Base-by-base conservation (phyloP, 2,797 vertebrate species). In the Gymnothorax reevesii region DNA sequence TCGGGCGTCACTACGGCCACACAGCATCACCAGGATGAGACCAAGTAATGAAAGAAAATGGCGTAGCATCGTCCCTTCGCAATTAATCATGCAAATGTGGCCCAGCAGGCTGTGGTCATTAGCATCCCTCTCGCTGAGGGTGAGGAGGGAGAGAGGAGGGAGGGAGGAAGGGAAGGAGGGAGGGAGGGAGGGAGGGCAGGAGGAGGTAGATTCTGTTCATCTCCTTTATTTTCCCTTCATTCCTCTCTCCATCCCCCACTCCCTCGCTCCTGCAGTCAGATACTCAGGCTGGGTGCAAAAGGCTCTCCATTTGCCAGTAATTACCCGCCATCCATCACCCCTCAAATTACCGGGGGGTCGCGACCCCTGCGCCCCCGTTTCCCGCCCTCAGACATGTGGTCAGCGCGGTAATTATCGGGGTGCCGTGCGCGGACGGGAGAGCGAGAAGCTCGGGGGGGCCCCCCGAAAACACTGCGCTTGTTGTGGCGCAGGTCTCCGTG, bases 271-370 rank as follows among this genome's bases (percentile, higher is more conserved):
- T 1, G 15, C 75, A 79, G 75, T 95, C 92, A 95, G 95, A 95
- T 93, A 94, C 92, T 95, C 92, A 94, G 95, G 92, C 91, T 84
- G 79, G 82, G 94, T 91, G 94, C 93, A 95, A 93, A 42, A 91
- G 95, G 91, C 92, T 92, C 95, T 95, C 93, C 94, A 94, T 97
- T 97, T 96, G 94, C 91, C 91, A 95, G 92, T 96, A 97, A 96
- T 97, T 96, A 95, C 93, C 93, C 94, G 92, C 94, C 94, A 95
- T 95, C 94, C 94, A 97, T 97, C 96, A 97, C 96, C 92, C 93
- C 91, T 88, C 93, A 95, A 93, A 95, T 96, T 96, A 95, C 92
- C 91, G 62, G 82, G 91, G 94, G 97, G 97, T 98, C 96, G 91
- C 80, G 96, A 93, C 94, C 94, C 94, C 91, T 90, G 90, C 92